Conservation (phyloP, 2,797 vertebrate species). For the Alfaro cultratus region DNA sequence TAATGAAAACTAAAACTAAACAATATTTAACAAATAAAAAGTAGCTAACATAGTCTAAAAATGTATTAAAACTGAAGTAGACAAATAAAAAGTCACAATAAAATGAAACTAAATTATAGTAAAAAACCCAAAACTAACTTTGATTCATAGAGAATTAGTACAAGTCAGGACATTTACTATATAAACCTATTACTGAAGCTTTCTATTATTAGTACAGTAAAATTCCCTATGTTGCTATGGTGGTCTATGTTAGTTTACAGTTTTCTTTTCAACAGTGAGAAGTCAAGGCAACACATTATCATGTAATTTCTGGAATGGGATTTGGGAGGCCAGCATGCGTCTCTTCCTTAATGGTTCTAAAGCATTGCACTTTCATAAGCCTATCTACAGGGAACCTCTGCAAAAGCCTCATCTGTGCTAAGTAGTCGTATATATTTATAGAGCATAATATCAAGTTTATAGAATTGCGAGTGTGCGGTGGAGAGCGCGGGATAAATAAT, state of each 20-base stretch:
- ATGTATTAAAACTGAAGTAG: no score
- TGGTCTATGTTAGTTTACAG: not conserved
- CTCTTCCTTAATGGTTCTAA: constrained; percentile 40
- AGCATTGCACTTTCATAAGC: constrained; percentile 29
- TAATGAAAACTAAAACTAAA: no score
- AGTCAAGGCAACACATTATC: constrained; percentile 26
- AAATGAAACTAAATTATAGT: no score
- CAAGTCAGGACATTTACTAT: constrained; percentile 10
- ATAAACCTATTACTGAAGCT: not conserved
- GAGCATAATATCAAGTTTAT: constrained; percentile 35
- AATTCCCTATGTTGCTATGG: not conserved
- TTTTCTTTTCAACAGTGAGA: constrained; percentile 12
- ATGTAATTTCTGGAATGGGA: constrained; percentile 23
- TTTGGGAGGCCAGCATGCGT: constrained; percentile 20
- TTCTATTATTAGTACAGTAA: constrained; percentile 4
- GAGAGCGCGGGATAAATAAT: constrained; percentile 56
- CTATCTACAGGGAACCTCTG: constrained; percentile 32
- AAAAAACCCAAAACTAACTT: not conserved
- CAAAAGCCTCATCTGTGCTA: constrained; percentile 29
- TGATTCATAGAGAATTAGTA: constrained; percentile 15
- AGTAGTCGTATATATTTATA: constrained; percentile 34
- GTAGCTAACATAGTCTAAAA: no score
- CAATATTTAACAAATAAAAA: no score
- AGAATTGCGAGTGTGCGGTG: not conserved
- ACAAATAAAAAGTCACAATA: no score